Percentiles rank a stretch among this genome's conserved stretches.
Evolutionary conservation across 1,140 invertebrate species (phyloP).

Genomic region (Colletes latitarsis): DNA sequence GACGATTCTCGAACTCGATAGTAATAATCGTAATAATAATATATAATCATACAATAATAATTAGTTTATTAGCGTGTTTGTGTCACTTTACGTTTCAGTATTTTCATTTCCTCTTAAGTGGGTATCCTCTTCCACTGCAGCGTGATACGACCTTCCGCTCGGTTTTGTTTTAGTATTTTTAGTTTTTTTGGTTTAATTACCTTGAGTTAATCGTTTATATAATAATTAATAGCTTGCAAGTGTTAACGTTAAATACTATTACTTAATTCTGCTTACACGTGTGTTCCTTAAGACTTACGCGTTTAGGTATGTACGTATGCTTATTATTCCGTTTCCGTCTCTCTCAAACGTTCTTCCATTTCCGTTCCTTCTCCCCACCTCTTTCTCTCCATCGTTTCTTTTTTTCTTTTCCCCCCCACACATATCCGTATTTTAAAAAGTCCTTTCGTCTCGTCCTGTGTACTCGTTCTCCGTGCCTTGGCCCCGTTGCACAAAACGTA

Average conservation of each 20-base stretch:
- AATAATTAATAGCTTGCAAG: conserved; percentile 81
- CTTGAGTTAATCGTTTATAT: conserved; percentile 76
- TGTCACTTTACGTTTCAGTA: conserved; percentile 44
- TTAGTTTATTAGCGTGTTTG: conserved; percentile 77
- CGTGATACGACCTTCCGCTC: conserved; percentile 64
- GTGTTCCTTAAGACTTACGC: conserved; percentile 77
- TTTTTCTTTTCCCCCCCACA: conserved; percentile 28
- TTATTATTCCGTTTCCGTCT: conserved; percentile 68
- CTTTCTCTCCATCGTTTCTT: conserved; percentile 9
- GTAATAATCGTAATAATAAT: conserved; percentile 78
- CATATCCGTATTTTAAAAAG: neutral
- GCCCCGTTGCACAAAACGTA: conserved; percentile 54
- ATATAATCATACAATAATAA: conserved; percentile 74
- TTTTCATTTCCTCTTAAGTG: conserved; percentile 69
- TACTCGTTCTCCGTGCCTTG: conserved; percentile 52
- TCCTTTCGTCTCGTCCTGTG: conserved; percentile 41
- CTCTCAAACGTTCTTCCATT: neutral
- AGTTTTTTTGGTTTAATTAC: conserved; percentile 37
- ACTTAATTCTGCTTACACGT: conserved; percentile 79
- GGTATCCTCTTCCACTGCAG: conserved; percentile 57
- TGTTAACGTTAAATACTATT: conserved; percentile 81
- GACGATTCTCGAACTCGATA: conserved; percentile 79
- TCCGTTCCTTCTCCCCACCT: conserved; percentile 1
- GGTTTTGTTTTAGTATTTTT: conserved; percentile 58
- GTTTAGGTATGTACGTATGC: conserved; percentile 56